phyloP scores from a whole-genome alignment of 2,888 invertebrate genomes.

The Lasioglossum vierecki region DNA sequence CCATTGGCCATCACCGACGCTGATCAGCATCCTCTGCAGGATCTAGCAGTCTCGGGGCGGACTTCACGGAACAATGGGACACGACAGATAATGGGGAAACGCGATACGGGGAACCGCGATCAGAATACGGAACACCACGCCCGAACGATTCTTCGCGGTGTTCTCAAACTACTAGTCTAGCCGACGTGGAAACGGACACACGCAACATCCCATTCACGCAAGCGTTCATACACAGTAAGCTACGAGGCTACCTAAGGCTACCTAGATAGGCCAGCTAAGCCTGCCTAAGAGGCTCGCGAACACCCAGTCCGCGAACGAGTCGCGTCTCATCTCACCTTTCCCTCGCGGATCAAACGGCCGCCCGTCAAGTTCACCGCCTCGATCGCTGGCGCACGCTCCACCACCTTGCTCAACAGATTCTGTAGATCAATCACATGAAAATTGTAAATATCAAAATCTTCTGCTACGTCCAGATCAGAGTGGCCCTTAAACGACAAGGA shows the following conservation, averaged over 20 bases:
- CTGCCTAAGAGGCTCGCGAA: constrained; percentile 56
- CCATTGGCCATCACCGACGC: background rate
- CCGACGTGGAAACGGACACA: constrained; percentile 59
- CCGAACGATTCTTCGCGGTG: constrained; percentile 15
- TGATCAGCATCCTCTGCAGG: constrained; percentile 10
- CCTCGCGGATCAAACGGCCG: constrained; percentile 97
- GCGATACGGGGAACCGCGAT: constrained; percentile 9
- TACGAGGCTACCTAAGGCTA: constrained; percentile 73
- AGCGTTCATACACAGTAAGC: constrained; percentile 75
- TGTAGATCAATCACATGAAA: constrained; percentile 82
- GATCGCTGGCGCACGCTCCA: constrained; percentile 96
- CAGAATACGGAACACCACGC: constrained; percentile 9
- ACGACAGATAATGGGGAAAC: constrained; percentile 5
- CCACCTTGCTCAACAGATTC: constrained; percentile 96
- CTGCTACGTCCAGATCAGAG: background rate
- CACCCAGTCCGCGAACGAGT: constrained; percentile 75
- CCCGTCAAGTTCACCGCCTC: constrained; percentile 98
- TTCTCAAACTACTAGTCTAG: constrained; percentile 4
- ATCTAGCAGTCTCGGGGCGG: constrained; percentile 25
- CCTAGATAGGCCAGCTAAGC: constrained; percentile 72
- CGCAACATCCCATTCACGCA: constrained; percentile 75
- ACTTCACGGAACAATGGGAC: constrained; percentile 16
- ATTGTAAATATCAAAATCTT: no score
- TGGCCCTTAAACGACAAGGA: background rate
- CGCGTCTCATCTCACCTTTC: constrained; percentile 95